Conservation (phyloP, 1,140 invertebrate species). For the Drosophila willistoni region DNA sequence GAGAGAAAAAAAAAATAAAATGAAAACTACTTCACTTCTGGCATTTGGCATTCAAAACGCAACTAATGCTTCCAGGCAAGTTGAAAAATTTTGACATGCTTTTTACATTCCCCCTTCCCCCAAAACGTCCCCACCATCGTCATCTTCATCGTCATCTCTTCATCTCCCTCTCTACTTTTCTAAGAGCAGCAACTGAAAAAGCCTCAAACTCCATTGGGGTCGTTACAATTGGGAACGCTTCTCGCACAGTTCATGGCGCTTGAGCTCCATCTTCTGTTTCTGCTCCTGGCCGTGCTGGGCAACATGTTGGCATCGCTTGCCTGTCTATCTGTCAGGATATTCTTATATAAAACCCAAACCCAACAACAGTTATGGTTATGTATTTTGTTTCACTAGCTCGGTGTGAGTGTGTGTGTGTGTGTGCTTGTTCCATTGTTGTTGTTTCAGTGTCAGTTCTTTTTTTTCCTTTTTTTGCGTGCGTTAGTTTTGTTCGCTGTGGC, state of each 20-base stretch:
- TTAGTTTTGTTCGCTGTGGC: constrained; percentile 52
- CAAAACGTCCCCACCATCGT: not conserved
- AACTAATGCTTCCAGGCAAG: constrained; percentile 55
- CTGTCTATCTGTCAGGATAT: constrained; percentile 62
- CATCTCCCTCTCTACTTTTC: not conserved
- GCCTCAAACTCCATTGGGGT: constrained; percentile 10
- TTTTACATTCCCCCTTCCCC: constrained; percentile 68
- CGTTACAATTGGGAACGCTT: constrained; percentile 11
- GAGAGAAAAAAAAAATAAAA: not conserved
- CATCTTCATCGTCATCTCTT: not conserved
- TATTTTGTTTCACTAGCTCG: constrained; percentile 32
- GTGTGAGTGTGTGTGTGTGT: constrained; percentile 25
- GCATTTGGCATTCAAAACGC: constrained; percentile 68
- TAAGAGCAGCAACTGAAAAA: too few species aligned
- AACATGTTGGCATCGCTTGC: constrained; percentile 60
- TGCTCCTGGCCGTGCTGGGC: constrained; percentile 21
- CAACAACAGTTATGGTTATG: constrained; percentile 18
- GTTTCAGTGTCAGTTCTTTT: constrained; percentile 19
- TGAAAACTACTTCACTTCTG: constrained; percentile 37
- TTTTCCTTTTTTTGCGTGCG: not conserved
- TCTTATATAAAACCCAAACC: constrained; percentile 47
- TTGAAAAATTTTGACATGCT: constrained; percentile 74
- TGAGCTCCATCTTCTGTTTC: constrained; percentile 20
- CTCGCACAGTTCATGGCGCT: constrained; percentile 8
- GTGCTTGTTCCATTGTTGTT: constrained; percentile 39